A percentile compares a stretch with the other conserved stretches of the same genome.
These are phyloP conservation scores for Leptocoma aspasia DNA, from an alignment of 2,113 vertebrate species.

Conservation along the genomic window DNA sequence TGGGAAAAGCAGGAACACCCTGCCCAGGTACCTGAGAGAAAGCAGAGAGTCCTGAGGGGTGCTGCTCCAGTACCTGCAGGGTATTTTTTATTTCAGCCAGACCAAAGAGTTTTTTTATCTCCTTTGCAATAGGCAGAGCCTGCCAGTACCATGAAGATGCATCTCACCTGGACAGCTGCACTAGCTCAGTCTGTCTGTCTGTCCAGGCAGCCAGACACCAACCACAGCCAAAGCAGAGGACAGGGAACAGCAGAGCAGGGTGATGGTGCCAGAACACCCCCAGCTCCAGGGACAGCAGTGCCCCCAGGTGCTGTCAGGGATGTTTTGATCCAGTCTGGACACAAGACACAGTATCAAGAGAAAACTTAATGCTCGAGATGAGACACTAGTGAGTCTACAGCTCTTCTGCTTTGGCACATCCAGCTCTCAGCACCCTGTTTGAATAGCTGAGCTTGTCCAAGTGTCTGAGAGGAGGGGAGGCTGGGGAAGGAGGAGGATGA, in stretches of 20 bases:
- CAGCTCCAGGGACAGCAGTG: background rate
- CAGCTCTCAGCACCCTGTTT: background rate
- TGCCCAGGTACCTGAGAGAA: background rate
- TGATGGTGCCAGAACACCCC: background rate
- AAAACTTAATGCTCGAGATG: background rate
- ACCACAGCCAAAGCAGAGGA: background rate
- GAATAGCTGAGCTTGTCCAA: background rate
- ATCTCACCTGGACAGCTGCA: background rate
- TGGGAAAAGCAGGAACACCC: background rate
- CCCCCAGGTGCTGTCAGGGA: background rate
- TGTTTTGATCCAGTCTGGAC: background rate
- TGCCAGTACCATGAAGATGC: background rate
- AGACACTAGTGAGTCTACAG: background rate
- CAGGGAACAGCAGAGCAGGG: background rate
- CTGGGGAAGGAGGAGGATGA: background rate
- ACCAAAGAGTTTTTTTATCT: background rate
- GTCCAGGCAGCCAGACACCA: background rate
- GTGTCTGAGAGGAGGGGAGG: background rate
- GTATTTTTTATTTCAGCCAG: background rate
- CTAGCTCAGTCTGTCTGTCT: background rate
- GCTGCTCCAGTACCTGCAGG: background rate
- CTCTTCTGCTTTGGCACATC: background rate
- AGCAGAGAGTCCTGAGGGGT: background rate
- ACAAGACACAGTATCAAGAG: background rate
- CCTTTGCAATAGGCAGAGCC: background rate